Base-by-base conservation (phyloP, 2,797 vertebrate genomes). In the Strix occidentalis region DNA sequence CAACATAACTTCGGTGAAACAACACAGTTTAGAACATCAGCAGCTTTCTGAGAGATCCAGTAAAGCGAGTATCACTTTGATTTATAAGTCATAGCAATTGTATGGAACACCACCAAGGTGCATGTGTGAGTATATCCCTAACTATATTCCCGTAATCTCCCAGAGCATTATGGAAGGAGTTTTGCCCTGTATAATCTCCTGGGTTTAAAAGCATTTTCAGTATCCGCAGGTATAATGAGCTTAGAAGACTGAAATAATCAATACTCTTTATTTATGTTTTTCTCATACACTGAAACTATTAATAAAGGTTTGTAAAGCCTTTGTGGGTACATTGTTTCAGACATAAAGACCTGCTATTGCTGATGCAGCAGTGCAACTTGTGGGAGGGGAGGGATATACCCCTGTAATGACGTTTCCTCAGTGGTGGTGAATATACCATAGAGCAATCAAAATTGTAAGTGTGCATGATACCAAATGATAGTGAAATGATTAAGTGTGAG, bases 181-280 rank as follows among this genome's bases (percentile, higher is more conserved):
- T 91, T 46, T 25, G 65, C 33, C 46, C 51, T 70, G 18, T 35
- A 19, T 76, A 46, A 88, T 87, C 78, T 82, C 85, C 51, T 58
- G 43, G 31, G 33, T 8, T 81, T 91, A 75, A 84, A 96, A 96
- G 35, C 56, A 57, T 87, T 96, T 95, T 89, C 33, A 57, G 51
- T 83, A 96, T 88, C 43, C 0, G 1, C 37, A 68, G 39, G 19
- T 66, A 64, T 76, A 90, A 94, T 39, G 37, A 92, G 13, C 12
- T 74, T 74, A 91, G 50, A 89, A 65, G 69, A 64, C 28, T 48
- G 51, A 78, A 89, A 76, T 24, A 71, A 45, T 45, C 69, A 41
- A 56, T 92, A 46, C 16, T 56, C 9, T 46, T 79, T 87, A 43
- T 76, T 81, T 70, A 84, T 77, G 48, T 7, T 51, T 64, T 95